These are phyloP conservation scores for Siderastrea radians DNA, from an alignment of 92 coral and sea anemone genomes.

Conservation along the genomic window DNA sequence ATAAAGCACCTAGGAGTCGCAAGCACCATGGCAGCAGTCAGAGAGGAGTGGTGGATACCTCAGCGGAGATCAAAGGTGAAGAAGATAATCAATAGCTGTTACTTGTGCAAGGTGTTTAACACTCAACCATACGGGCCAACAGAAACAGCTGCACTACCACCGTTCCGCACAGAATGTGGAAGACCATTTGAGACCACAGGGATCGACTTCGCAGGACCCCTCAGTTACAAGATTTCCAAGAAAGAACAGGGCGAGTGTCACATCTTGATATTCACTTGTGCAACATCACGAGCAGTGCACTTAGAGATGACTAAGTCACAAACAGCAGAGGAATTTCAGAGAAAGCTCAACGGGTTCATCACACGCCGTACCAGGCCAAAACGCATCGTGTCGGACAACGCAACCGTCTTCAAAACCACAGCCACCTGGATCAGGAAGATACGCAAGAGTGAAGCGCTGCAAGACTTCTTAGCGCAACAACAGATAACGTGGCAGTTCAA, in stretches of 20 bases:
- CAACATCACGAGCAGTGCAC: slow-evolving; percentile 60
- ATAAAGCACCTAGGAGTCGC: slow-evolving; percentile 56
- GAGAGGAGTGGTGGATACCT: slow-evolving; percentile 71
- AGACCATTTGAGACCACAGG: too few relatives aligned
- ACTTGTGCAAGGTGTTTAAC: slow-evolving; percentile 43
- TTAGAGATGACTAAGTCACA: slow-evolving; percentile 72
- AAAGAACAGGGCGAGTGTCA: too few relatives aligned
- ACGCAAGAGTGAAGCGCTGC: too few relatives aligned
- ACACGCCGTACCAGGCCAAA: not conserved
- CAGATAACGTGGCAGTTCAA: too few relatives aligned
- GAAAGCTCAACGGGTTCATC: slow-evolving; percentile 5
- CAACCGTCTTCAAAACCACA: too few relatives aligned
- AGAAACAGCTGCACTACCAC: slow-evolving; percentile 39
- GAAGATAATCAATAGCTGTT: slow-evolving; percentile 36
- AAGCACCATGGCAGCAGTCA: slow-evolving; percentile 65
- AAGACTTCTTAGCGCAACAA: too few relatives aligned
- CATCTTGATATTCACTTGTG: too few relatives aligned
- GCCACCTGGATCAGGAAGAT: too few relatives aligned
- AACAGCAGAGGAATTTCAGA: slow-evolving; percentile 65
- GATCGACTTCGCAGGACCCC: too few relatives aligned
- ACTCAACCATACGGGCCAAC: too few relatives aligned
- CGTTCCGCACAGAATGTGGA: slow-evolving; percentile 40
- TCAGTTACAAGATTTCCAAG: too few relatives aligned
- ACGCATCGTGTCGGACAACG: slow-evolving; percentile 76
- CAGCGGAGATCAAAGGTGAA: slow-evolving; percentile 43